phyloP scores from a whole-genome alignment of 1,140 invertebrate genomes.

The Pemphigus obesinymphae region DNA sequence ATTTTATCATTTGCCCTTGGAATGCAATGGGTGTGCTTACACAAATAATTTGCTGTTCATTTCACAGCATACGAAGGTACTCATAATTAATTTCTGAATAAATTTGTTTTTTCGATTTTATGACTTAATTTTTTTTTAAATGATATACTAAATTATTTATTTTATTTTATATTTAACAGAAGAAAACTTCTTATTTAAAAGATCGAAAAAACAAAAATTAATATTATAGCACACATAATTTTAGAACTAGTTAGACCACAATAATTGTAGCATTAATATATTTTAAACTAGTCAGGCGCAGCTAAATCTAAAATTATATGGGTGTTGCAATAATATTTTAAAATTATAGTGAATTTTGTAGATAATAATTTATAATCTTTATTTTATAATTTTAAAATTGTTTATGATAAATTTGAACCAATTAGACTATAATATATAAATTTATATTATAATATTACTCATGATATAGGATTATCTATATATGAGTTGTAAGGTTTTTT shows the following conservation, averaged over 20 bases:
- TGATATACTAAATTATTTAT: background rate
- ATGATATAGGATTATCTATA: background rate
- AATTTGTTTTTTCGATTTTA: slow-evolving; percentile 26
- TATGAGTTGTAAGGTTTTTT: background rate
- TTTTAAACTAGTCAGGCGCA: background rate
- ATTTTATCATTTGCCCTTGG: slow-evolving; percentile 38
- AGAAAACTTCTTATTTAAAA: background rate
- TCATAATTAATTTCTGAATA: slow-evolving; percentile 5
- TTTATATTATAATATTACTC: too few species aligned
- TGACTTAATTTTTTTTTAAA: background rate
- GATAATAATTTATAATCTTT: background rate
- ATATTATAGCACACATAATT: slow-evolving; percentile 3
- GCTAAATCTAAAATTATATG: background rate
- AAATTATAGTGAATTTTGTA: background rate
- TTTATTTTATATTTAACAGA: background rate
- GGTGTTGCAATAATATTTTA: background rate
- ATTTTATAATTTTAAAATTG: too few species aligned
- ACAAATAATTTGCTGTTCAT: slow-evolving; percentile 37
- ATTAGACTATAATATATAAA: too few species aligned
- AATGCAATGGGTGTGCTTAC: slow-evolving; percentile 39
- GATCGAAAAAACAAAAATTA: slow-evolving; percentile 7
- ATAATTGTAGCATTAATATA: background rate
- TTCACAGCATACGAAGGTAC: slow-evolving; percentile 34
- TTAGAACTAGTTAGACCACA: background rate
- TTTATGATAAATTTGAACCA: too few species aligned